A percentile compares a stretch with the other conserved stretches of the same genome.
phyloP scores from a whole-genome alignment of 2,797 vertebrate genomes.

The Squalus acanthias region DNA sequence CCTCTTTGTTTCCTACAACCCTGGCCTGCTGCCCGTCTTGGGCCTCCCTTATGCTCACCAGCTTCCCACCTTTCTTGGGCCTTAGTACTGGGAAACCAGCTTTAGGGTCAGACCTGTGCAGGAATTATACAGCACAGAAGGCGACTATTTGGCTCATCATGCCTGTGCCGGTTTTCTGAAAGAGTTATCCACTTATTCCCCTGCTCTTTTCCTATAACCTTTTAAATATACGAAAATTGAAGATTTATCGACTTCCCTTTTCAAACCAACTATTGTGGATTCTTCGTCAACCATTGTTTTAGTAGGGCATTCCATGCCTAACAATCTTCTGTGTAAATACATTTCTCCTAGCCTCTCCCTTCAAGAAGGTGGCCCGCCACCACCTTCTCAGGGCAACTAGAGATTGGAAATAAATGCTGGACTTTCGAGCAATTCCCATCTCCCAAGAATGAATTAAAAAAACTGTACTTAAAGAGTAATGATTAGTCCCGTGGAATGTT shows the following conservation, averaged over 20 bases:
- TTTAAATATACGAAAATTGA: neutral
- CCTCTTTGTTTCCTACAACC: neutral
- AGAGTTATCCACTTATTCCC: neutral
- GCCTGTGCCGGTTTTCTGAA: neutral
- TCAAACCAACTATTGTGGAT: neutral
- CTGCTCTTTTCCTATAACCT: neutral
- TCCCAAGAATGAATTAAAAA: neutral
- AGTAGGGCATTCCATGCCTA: neutral
- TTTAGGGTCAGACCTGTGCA: neutral
- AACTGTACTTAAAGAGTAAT: neutral
- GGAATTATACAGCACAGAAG: no score
- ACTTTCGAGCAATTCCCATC: neutral
- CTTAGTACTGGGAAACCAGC: neutral
- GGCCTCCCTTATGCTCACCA: neutral
- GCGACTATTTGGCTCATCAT: neutral
- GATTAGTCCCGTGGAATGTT: neutral
- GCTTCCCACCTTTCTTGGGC: neutral
- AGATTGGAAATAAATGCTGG: neutral
- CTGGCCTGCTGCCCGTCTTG: neutral
- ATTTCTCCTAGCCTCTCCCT: neutral
- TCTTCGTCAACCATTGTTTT: neutral
- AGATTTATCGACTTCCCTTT: neutral
- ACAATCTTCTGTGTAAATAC: neutral
- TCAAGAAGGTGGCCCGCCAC: neutral
- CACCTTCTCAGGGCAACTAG: neutral